A percentile compares a stretch with the other conserved stretches of the same genome.
These are phyloP conservation scores for Samia ricini DNA, from an alignment of 1,140 invertebrate species.

Conservation along the genomic window DNA sequence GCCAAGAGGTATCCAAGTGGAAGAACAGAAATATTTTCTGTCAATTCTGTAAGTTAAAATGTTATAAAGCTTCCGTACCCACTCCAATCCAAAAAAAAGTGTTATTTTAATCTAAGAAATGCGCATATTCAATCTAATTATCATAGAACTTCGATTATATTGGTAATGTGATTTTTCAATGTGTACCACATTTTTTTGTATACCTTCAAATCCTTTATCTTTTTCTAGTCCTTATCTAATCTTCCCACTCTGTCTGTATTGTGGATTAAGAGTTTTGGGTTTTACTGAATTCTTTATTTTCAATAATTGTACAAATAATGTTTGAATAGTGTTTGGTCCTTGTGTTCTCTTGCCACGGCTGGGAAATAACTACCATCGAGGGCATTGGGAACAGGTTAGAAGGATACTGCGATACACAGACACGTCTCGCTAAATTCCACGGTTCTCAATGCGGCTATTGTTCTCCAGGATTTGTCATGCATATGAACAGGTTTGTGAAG, in stretches of 20 bases:
- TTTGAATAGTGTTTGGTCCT: slow-evolving; percentile 82
- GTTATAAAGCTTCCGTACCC: too few species aligned
- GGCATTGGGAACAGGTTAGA: slow-evolving; percentile 83
- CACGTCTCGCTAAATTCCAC: slow-evolving; percentile 82
- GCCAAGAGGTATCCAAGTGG: slow-evolving; percentile 77
- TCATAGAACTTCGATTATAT: too few species aligned
- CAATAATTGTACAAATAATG: background rate
- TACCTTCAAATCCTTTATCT: too few species aligned
- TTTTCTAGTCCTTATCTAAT: too few species aligned
- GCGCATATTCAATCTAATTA: too few species aligned
- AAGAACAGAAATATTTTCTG: slow-evolving; percentile 79
- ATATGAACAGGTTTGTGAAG: slow-evolving; percentile 82
- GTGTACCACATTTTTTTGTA: too few species aligned
- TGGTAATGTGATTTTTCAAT: too few species aligned
- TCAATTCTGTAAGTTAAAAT: slow-evolving; percentile 87
- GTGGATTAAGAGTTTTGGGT: too few species aligned
- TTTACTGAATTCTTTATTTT: too few species aligned
- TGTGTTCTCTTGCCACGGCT: slow-evolving; percentile 85
- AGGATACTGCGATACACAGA: slow-evolving; percentile 86
- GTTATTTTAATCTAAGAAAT: too few species aligned
- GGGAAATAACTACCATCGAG: slow-evolving; percentile 89
- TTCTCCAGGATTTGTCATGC: slow-evolving; percentile 92
- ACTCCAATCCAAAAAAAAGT: too few species aligned
- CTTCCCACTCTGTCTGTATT: too few species aligned
- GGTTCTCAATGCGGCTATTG: slow-evolving; percentile 92